Conservation (phyloP, 1,140 invertebrate species). For the Drosophila kurseongensis region DNA sequence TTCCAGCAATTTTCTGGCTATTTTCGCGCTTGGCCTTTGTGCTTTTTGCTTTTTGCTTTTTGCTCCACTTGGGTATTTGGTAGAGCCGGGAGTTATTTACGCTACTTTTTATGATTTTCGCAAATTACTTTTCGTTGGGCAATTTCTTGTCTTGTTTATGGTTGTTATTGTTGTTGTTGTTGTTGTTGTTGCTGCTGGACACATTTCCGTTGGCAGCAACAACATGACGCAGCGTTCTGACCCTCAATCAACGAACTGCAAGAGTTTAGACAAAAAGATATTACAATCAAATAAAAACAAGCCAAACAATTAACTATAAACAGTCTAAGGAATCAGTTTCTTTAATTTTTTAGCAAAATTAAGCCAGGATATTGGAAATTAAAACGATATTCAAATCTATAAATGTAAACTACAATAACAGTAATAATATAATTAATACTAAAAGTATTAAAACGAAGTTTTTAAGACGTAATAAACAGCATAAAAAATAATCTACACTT, state of each 20-base stretch:
- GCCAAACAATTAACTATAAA: background rate
- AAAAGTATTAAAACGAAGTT: too few relatives aligned
- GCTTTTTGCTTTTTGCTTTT: slow-evolving; percentile 22
- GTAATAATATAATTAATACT: too few relatives aligned
- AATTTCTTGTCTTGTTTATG: slow-evolving; percentile 32
- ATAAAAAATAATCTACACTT: too few relatives aligned
- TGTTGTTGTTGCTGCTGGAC: slow-evolving; percentile 42
- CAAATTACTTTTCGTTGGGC: slow-evolving; percentile 54
- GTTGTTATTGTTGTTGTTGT: slow-evolving; percentile 18
- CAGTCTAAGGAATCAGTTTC: too few relatives aligned
- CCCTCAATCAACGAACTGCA: slow-evolving; percentile 39
- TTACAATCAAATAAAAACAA: background rate
- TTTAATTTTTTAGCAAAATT: background rate
- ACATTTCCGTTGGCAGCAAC: slow-evolving; percentile 57
- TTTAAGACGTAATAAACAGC: too few relatives aligned
- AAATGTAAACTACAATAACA: too few relatives aligned
- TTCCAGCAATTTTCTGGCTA: slow-evolving; percentile 39
- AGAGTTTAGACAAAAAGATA: slow-evolving; percentile 3
- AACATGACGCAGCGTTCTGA: slow-evolving; percentile 61
- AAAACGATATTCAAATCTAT: too few relatives aligned
- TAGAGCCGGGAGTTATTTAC: slow-evolving; percentile 34
- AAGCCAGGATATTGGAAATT: too few relatives aligned
- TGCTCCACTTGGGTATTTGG: slow-evolving; percentile 47
- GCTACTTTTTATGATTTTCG: slow-evolving; percentile 45
- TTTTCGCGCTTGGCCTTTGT: slow-evolving; percentile 40